Percentiles rank a stretch among this genome's conserved stretches.
phyloP scores from a whole-genome alignment of 2,113 vertebrate species.

The Sebastes fasciatus region DNA sequence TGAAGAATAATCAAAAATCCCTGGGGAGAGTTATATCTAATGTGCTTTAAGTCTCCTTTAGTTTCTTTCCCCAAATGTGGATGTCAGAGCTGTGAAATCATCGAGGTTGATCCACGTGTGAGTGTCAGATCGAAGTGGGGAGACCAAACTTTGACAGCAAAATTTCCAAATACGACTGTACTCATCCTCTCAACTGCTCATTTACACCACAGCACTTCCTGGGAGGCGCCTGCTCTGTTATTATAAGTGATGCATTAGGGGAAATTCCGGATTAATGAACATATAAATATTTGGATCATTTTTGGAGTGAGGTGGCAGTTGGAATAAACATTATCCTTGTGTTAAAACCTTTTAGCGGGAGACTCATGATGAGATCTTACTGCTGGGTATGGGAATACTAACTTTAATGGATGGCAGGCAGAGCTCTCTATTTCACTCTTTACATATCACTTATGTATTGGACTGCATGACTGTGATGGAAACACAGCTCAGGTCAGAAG shows the following conservation, averaged over 20 bases:
- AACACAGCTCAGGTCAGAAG: neutral
- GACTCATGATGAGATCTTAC: conserved; percentile 50
- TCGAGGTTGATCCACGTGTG: neutral
- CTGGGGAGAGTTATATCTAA: neutral
- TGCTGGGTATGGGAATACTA: conserved; percentile 31
- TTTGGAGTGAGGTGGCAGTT: conserved; percentile 73
- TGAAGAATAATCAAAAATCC: neutral
- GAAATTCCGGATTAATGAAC: conserved; percentile 81
- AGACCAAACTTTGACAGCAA: conserved; percentile 21
- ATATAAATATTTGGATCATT: conserved; percentile 79
- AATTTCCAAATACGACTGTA: conserved; percentile 43
- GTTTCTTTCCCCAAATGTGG: neutral
- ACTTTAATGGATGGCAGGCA: conserved; percentile 29
- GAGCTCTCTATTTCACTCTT: conserved; percentile 15
- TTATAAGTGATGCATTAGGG: conserved; percentile 80
- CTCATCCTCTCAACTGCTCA: conserved; percentile 37
- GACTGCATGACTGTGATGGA: neutral
- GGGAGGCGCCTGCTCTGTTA: conserved; percentile 67
- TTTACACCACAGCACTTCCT: conserved; percentile 44
- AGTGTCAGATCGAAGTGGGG: neutral
- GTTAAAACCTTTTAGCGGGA: conserved; percentile 72
- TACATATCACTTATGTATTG: neutral
- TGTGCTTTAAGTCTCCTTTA: neutral
- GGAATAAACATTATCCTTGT: conserved; percentile 67
- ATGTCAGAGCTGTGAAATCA: conserved; percentile 38